These are phyloP conservation scores for Nesogale talazaci DNA, from an alignment of 2,113 vertebrate genomes.

Conservation along the genomic window DNA sequence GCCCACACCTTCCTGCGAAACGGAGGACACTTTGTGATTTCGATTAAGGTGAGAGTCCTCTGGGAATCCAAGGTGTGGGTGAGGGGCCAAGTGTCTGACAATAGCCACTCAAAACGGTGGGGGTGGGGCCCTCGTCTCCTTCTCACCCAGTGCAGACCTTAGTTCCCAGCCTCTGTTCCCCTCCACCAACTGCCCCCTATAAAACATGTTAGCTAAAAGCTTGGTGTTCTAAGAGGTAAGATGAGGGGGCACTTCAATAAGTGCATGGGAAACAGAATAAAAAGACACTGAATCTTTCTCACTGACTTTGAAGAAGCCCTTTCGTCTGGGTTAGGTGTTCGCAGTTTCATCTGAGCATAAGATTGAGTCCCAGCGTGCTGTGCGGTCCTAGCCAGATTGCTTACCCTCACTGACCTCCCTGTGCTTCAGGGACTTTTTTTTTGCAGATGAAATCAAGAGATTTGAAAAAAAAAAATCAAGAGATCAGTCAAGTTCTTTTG, in stretches of 20 bases:
- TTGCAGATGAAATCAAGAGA: background rate
- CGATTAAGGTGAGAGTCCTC: constrained; percentile 91
- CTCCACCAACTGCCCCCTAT: background rate
- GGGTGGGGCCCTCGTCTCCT: background rate
- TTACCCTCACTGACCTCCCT: background rate
- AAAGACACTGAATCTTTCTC: too few relatives aligned
- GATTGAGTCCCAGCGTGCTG: background rate
- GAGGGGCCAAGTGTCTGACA: background rate
- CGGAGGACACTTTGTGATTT: constrained; percentile 96
- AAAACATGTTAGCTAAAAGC: too few relatives aligned
- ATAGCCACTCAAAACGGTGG: background rate
- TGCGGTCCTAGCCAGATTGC: background rate
- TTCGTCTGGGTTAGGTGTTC: too few relatives aligned
- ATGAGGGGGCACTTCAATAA: too few relatives aligned
- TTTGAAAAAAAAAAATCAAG: too few relatives aligned
- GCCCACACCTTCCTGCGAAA: constrained; percentile 96
- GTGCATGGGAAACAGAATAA: too few relatives aligned
- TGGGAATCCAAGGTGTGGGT: background rate
- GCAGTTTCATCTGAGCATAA: too few relatives aligned
- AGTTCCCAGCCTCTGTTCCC: background rate
- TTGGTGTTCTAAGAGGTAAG: too few relatives aligned
- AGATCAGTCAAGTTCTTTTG: background rate
- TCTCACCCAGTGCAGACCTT: background rate
- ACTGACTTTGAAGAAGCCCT: too few relatives aligned
- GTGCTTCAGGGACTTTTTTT: background rate